Conservation (phyloP, 2,113 vertebrate species). For the Mesoclemmys tuberculata region DNA sequence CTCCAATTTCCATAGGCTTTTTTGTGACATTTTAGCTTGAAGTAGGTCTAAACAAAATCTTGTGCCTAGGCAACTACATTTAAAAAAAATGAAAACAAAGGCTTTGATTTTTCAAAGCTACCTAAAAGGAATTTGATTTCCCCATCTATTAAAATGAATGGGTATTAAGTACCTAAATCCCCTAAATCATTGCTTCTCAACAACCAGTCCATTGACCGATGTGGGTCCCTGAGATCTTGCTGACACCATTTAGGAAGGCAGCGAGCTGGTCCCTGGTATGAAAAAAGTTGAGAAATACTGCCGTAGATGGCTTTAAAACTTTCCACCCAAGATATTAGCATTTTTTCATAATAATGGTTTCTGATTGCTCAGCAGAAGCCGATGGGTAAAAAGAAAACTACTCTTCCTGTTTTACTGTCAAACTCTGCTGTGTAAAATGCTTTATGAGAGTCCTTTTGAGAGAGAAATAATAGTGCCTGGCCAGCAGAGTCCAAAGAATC, state of each 20-base stretch:
- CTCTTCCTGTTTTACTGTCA: neutral
- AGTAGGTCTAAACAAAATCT: slow-evolving; percentile 1
- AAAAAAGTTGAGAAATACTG: neutral
- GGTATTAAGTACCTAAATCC: neutral
- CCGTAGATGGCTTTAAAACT: slow-evolving; percentile 22
- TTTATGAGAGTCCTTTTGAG: neutral
- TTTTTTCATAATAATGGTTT: rapidly evolving
- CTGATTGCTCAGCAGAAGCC: neutral
- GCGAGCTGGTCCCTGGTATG: neutral
- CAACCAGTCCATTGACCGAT: neutral
- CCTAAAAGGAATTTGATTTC: slow-evolving; percentile 34
- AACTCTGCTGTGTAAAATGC: neutral
- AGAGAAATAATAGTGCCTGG: neutral
- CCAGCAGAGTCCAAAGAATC: neutral
- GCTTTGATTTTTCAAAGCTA: slow-evolving; percentile 28
- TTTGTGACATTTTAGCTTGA: neutral
- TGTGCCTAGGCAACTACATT: neutral
- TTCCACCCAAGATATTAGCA: slow-evolving; percentile 31
- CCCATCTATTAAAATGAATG: neutral
- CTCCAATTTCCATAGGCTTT: neutral
- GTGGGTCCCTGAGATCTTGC: neutral
- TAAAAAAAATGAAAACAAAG: neutral
- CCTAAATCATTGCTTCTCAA: neutral
- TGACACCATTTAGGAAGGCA: neutral
- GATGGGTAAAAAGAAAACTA: neutral